phyloP scores from a whole-genome alignment of 2,888 invertebrate genomes.

The Lepidocyrtinus sp. region DNA sequence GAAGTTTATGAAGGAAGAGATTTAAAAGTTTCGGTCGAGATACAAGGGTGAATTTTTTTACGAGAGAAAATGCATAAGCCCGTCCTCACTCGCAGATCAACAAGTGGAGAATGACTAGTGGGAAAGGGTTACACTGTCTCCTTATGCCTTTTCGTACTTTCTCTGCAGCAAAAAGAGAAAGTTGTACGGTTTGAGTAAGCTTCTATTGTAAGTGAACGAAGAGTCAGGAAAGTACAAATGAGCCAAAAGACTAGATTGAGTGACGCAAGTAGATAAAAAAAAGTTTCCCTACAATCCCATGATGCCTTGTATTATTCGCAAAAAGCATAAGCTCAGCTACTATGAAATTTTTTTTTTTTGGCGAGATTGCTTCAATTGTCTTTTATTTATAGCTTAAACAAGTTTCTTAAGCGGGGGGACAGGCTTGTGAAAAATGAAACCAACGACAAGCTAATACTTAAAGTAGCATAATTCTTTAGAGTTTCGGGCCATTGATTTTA shows the following conservation, averaged over 20 bases:
- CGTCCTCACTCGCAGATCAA: slow-evolving; percentile 53
- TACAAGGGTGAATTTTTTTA: slow-evolving; percentile 19
- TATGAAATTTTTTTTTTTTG: not conserved
- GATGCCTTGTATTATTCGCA: too few relatives aligned
- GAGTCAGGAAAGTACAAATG: not conserved
- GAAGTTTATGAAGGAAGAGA: not conserved
- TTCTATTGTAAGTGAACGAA: not conserved
- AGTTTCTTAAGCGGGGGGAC: not conserved
- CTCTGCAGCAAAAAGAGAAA: not conserved
- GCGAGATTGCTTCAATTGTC: not conserved
- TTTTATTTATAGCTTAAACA: not conserved
- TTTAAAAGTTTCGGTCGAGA: not conserved
- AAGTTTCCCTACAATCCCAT: not conserved
- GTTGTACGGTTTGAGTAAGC: not conserved
- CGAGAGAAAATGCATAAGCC: slow-evolving; percentile 4
- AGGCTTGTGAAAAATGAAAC: not conserved
- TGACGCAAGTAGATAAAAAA: slow-evolving; percentile 23
- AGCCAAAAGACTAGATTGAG: slow-evolving; percentile 15
- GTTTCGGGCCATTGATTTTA: too few relatives aligned
- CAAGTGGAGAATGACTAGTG: slow-evolving; percentile 55
- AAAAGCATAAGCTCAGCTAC: not conserved
- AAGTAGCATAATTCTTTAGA: too few relatives aligned
- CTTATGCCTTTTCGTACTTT: not conserved
- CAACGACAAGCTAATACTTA: not conserved
- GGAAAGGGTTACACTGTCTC: not conserved